A percentile compares a stretch with the other conserved stretches of the same genome.
Evolutionary conservation across 2,888 invertebrate species (phyloP).

Genomic region (Cheilosia soror): DNA sequence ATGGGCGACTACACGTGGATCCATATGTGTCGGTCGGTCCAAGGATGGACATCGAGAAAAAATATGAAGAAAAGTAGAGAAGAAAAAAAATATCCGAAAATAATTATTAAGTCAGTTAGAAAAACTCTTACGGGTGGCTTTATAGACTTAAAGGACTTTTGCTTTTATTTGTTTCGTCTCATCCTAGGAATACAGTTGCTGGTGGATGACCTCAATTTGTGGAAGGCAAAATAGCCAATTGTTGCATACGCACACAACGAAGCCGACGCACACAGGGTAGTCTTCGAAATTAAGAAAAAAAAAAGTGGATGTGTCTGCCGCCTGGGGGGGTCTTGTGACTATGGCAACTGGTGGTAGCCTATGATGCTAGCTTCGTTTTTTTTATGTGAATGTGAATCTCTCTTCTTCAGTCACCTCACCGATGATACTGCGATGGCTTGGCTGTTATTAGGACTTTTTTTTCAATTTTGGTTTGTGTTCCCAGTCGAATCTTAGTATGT

Average conservation of each 20-base stretch:
- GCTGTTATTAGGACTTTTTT: slow-evolving; percentile 50
- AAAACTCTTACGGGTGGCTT: slow-evolving; percentile 34
- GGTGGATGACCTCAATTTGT: slow-evolving; percentile 58
- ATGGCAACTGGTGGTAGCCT: slow-evolving; percentile 72
- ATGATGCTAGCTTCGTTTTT: slow-evolving; percentile 35
- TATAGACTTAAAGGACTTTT: slow-evolving; percentile 48
- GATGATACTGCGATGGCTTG: neutral
- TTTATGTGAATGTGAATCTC: slow-evolving; percentile 13
- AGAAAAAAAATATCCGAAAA: slow-evolving; percentile 38
- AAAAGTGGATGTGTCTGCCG: slow-evolving; percentile 66
- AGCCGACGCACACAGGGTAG: slow-evolving; percentile 17
- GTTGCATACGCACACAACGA: slow-evolving; percentile 46
- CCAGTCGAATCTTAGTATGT: neutral
- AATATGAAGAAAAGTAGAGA: slow-evolving; percentile 33
- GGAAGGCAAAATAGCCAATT: slow-evolving; percentile 48
- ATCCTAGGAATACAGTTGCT: slow-evolving; percentile 35
- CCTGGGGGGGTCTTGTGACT: slow-evolving; percentile 32
- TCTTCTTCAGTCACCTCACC: slow-evolving; percentile 29
- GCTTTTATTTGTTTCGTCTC: neutral
- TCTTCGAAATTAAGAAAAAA: slow-evolving; percentile 43
- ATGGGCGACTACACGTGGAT: slow-evolving; percentile 48
- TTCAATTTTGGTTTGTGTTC: slow-evolving; percentile 5
- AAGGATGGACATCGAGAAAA: slow-evolving; percentile 50
- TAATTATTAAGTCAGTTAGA: slow-evolving; percentile 66
- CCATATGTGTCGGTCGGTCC: slow-evolving; percentile 31